These are phyloP conservation scores for Cataglyphis cursor DNA, from an alignment of 2,888 invertebrate species.

Conservation along the genomic window DNA sequence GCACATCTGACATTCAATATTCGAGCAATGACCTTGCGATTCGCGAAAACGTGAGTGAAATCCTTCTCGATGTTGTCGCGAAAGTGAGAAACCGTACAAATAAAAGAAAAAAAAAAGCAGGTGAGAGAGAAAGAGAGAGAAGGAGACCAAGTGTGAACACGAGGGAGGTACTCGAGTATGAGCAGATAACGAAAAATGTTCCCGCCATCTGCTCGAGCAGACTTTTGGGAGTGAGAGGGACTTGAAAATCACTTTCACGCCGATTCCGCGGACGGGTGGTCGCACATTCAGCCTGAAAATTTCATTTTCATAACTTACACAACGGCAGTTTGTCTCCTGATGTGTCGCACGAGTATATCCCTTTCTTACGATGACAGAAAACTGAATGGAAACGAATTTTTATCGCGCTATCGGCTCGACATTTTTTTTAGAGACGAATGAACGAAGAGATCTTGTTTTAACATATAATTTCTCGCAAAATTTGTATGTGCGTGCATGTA, in stretches of 20 bases:
- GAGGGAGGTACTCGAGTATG: conserved; percentile 33
- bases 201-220: conserved; percentile 63
- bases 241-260: conserved; percentile 61
- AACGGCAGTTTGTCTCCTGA: conserved; percentile 54
- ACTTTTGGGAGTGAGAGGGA: conserved; percentile 51
- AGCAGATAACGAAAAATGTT: conserved; percentile 66
- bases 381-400: conserved; percentile 20
- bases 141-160: conserved; percentile 1
- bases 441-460: background rate
- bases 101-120: conserved; percentile 20
- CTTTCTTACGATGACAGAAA: conserved; percentile 12
- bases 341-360: conserved; percentile 35
- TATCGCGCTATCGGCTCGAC: background rate
- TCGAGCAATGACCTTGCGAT: conserved; percentile 59
- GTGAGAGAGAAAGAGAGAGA: too few species aligned
- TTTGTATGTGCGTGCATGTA: background rate
- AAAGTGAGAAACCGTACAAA: conserved; percentile 10
- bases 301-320: conserved; percentile 75
- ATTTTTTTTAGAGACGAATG: background rate
- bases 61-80: conserved; percentile 38
- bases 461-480: conserved; percentile 5
- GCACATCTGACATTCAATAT: conserved; percentile 62
- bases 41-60: conserved; percentile 58
- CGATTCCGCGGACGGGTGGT: conserved; percentile 29
- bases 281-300: conserved; percentile 65